Percentiles rank a stretch among this genome's conserved stretches.
phyloP scores from a whole-genome alignment of 2,888 invertebrate genomes.

The Plusia festucae region DNA sequence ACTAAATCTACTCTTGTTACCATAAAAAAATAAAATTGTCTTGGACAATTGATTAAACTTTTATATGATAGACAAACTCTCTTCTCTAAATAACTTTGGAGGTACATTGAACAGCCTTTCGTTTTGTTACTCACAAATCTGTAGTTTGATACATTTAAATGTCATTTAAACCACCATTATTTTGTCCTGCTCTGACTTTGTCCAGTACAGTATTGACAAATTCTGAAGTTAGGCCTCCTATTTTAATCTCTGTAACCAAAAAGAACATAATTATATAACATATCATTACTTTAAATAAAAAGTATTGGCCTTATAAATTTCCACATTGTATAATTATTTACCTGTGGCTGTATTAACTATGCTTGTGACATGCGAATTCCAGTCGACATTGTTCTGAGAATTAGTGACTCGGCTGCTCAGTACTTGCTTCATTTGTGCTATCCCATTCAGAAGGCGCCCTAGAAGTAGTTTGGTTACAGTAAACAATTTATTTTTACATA shows the following conservation, averaged over 20 bases:
- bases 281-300: not conserved
- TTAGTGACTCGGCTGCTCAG: constrained; percentile 91
- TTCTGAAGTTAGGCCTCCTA: constrained; percentile 97
- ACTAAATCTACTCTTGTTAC: constrained; percentile 75
- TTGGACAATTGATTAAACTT: constrained; percentile 79
- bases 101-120: constrained; percentile 89
- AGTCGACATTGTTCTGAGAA: constrained; percentile 88
- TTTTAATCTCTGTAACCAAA: constrained; percentile 92
- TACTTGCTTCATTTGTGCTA: constrained; percentile 93
- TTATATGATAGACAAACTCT: constrained; percentile 78
- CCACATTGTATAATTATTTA: too few species aligned
- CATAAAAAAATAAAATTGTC: constrained; percentile 87
- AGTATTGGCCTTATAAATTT: too few species aligned
- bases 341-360: constrained; percentile 92
- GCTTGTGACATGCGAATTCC: constrained; percentile 92
- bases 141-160: constrained; percentile 80
- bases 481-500: too few species aligned
- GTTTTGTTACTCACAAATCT: constrained; percentile 76
- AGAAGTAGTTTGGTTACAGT: constrained; percentile 54
- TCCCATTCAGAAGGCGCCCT: constrained; percentile 94
- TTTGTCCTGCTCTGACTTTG: constrained; percentile 94
- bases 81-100: constrained; percentile 87
- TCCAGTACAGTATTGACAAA: constrained; percentile 98
- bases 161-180: constrained; percentile 94
- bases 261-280: not conserved